Conservation (phyloP, 1,140 invertebrate species). For the Galleria mellonella region DNA sequence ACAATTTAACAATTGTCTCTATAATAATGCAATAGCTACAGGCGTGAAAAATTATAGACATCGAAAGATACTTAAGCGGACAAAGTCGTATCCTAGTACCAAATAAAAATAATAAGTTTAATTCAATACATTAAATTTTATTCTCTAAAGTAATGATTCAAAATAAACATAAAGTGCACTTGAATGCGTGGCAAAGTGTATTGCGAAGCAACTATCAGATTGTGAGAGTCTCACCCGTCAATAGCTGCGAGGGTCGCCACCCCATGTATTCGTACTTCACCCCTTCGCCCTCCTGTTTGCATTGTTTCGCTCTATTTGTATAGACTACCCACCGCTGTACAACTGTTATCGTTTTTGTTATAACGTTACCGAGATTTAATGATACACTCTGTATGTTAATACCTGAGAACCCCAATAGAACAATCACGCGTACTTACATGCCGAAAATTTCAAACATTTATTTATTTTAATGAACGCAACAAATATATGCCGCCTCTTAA, state of each 20-base stretch:
- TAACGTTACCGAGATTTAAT: constrained; percentile 49
- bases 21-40: too few relatives aligned
- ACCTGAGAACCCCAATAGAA: constrained; percentile 10
- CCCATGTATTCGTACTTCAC: constrained; percentile 40
- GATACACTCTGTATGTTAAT: constrained; percentile 22
- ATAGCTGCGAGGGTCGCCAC: constrained; percentile 35
- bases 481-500: constrained; percentile 47
- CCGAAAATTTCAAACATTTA: neutral
- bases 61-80: too few relatives aligned
- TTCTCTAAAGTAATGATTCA: neutral
- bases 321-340: constrained; percentile 38
- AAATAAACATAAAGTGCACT: constrained; percentile 25
- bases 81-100: too few relatives aligned
- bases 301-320: constrained; percentile 57
- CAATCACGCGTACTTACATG: neutral
- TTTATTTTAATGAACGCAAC: constrained; percentile 11
- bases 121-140: too few relatives aligned
- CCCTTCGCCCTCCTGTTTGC: constrained; percentile 47
- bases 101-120: too few relatives aligned
- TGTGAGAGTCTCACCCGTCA: constrained; percentile 32
- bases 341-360: constrained; percentile 51
- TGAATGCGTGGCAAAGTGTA: constrained; percentile 26
- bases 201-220: constrained; percentile 33
- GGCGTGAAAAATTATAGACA: too few relatives aligned
- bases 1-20: too few relatives aligned